These are phyloP conservation scores for Coptodon bakossiorum DNA, from an alignment of 2,113 vertebrate species.

Conservation along the genomic window DNA sequence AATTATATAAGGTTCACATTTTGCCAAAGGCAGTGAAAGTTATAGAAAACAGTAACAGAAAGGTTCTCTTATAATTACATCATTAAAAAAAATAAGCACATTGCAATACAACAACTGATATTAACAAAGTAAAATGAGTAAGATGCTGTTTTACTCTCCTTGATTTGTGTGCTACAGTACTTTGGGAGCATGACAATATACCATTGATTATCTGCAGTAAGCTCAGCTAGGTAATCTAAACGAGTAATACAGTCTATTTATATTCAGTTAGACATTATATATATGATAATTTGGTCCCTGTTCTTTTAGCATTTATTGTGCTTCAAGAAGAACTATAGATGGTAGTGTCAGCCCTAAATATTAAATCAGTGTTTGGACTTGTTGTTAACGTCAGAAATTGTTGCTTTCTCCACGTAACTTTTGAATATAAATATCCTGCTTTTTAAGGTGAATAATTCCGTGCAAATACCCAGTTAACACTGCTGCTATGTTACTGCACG, in stretches of 20 bases:
- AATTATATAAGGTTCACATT: background rate
- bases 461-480: background rate
- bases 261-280: background rate
- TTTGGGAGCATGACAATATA: background rate
- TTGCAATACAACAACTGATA: background rate
- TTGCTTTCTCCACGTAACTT: background rate
- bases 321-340: background rate
- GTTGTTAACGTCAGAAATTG: background rate
- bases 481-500: background rate
- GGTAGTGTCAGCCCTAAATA: background rate
- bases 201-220: background rate
- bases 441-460: background rate
- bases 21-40: background rate
- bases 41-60: background rate
- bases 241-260: background rate
- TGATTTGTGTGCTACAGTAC: background rate
- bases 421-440: background rate
- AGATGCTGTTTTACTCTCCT: background rate
- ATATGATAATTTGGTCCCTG: background rate
- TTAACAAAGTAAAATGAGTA: background rate
- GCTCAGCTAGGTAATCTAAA: background rate
- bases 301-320: background rate
- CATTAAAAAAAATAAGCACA: fast-evolving
- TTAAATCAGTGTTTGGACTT: background rate
- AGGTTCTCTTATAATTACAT: background rate